phyloP scores from a whole-genome alignment of 1,140 invertebrate species.

The Ceratoteleas bidentatus region DNA sequence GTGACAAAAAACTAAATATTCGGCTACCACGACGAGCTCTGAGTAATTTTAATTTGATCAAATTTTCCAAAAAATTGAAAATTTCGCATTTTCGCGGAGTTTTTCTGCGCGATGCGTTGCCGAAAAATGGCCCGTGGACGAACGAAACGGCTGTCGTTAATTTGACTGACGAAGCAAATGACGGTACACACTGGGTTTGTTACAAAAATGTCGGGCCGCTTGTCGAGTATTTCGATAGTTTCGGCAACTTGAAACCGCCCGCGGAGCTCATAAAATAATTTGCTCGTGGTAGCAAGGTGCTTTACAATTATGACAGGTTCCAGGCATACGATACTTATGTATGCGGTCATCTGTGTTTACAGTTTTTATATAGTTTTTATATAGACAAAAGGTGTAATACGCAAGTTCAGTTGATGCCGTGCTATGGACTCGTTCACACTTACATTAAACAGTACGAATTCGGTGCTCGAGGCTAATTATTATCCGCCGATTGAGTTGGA shows the following conservation, averaged over 20 bases:
- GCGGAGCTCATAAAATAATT: constrained; percentile 66
- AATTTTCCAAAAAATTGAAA: constrained; percentile 49
- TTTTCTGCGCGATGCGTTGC: no score
- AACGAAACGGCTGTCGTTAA: constrained; percentile 71
- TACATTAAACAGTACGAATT: no score
- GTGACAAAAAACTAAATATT: no score
- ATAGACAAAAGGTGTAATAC: constrained; percentile 5
- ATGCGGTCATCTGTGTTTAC: no score
- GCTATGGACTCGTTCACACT: constrained; percentile 14
- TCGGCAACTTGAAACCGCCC: no score
- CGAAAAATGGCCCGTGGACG: constrained; percentile 54
- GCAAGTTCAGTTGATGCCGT: background rate
- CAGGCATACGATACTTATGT: constrained; percentile 63
- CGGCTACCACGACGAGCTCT: no score
- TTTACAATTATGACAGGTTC: constrained; percentile 61
- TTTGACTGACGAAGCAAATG: constrained; percentile 64
- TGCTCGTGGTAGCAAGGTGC: no score
- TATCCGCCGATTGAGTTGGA: constrained; percentile 55
- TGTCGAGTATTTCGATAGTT: constrained; percentile 70
- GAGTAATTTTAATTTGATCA: constrained; percentile 49
- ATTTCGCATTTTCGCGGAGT: no score
- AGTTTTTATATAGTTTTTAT: constrained; percentile 65
- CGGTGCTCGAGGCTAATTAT: background rate
- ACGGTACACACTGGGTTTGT: no score
- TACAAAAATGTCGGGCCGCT: constrained; percentile 42